Evolutionary conservation across 2,113 vertebrate genomes (phyloP).

Genomic region (Chloroceryle aenea): DNA sequence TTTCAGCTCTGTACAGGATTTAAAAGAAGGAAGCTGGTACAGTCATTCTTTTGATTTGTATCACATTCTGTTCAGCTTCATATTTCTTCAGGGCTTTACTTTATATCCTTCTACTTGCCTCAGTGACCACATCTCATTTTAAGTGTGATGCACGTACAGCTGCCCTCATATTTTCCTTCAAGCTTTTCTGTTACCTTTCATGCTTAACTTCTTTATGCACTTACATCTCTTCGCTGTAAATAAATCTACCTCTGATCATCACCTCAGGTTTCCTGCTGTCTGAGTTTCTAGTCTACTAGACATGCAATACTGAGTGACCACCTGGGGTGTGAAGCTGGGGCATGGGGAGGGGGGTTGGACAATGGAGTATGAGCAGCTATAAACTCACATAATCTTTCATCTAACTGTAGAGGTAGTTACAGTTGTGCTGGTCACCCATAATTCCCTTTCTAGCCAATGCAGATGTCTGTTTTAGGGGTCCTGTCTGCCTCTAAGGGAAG

Average conservation of each 20-base stretch:
- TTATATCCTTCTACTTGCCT: not conserved
- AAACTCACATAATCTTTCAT: not conserved
- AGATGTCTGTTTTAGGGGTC: not conserved
- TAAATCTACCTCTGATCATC: not conserved
- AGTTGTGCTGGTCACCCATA: not conserved
- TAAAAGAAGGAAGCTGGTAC: not conserved
- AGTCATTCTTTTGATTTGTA: not conserved
- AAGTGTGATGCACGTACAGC: accelerated
- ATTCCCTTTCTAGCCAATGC: not conserved
- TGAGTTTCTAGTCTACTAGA: not conserved
- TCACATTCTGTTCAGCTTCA: not conserved
- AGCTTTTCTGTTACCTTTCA: not conserved
- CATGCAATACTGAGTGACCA: not conserved
- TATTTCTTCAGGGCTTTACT: not conserved
- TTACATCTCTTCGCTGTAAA: not conserved
- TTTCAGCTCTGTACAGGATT: not conserved
- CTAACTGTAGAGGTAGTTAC: not conserved
- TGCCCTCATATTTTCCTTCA: not conserved
- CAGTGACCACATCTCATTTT: not conserved
- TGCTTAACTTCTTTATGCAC: not conserved
- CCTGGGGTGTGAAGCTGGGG: not conserved
- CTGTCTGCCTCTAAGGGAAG: not conserved
- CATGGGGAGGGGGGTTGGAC: not conserved
- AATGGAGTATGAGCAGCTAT: not conserved
- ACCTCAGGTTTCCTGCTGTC: not conserved